Conservation (phyloP, 1,140 invertebrate species). For the Caerostris darwini region DNA sequence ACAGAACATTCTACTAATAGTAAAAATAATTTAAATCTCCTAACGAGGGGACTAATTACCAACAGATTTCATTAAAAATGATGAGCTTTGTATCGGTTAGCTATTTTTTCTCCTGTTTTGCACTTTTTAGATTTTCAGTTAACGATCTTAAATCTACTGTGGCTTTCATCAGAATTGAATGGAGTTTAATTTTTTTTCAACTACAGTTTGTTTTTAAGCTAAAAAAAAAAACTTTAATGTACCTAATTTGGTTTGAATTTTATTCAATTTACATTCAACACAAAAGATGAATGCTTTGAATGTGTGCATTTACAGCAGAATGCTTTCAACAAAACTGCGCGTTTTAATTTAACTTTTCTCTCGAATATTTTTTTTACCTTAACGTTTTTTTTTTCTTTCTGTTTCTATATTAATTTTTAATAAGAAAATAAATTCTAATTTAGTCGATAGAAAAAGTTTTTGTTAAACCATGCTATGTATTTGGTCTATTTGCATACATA, state of each 20-base stretch:
- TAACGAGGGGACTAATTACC: conserved; percentile 58
- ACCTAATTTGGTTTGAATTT: conserved; percentile 45
- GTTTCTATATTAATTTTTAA: neutral
- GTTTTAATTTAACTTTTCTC: neutral
- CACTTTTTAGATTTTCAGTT: conserved; percentile 28
- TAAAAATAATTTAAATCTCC: conserved; percentile 60
- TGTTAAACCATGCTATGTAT: too few species aligned
- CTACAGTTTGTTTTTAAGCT: neutral
- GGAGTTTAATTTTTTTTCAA: neutral
- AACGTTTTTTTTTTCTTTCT: neutral
- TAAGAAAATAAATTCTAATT: too few species aligned
- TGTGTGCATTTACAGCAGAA: neutral
- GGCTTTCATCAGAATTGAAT: conserved; percentile 19
- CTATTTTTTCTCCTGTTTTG: conserved; percentile 36
- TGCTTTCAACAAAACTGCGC: neutral
- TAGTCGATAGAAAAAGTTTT: too few species aligned
- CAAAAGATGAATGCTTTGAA: neutral
- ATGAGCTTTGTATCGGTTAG: conserved; percentile 63
- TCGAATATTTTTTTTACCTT: neutral
- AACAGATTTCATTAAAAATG: conserved; percentile 71
- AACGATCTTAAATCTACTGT: conserved; percentile 40
- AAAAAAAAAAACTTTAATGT: conserved; percentile 10
- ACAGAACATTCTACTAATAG: conserved; percentile 30
- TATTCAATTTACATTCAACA: conserved; percentile 25
- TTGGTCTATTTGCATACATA: too few species aligned